Evolutionary conservation across 2,797 vertebrate species (phyloP).

Genomic region (Gobio occitaniae): DNA sequence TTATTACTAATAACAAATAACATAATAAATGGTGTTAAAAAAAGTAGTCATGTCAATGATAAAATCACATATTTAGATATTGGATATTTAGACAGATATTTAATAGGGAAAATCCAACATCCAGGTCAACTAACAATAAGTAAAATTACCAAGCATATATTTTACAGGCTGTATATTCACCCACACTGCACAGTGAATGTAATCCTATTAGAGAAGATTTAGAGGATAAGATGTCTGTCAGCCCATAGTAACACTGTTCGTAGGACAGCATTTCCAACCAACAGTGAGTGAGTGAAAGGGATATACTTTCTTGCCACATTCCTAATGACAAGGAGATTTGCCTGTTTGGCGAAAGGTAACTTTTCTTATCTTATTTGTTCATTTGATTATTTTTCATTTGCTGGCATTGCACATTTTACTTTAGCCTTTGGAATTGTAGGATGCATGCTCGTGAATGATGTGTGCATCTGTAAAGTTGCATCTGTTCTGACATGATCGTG

Average conservation of each 20-base stretch:
- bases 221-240: conserved; percentile 53
- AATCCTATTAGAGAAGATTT: conserved; percentile 63
- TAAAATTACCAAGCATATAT: not conserved
- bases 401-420: not conserved
- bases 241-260: conserved; percentile 15
- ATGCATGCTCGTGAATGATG: not conserved
- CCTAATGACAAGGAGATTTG: not conserved
- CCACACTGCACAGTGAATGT: conserved; percentile 12
- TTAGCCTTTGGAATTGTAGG: not conserved
- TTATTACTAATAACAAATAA: not conserved
- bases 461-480: not conserved
- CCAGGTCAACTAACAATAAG: not conserved
- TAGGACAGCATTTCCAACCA: conserved; percentile 20
- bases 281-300: conserved; percentile 1
- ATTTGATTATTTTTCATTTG: not conserved
- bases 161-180: conserved; percentile 17
- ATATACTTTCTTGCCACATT: not conserved
- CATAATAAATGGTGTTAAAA: not conserved
- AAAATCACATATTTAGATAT: not conserved
- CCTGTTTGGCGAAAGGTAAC: conserved; percentile 44
- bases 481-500: not conserved
- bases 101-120: not conserved
- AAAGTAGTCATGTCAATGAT: not conserved
- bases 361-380: not conserved
- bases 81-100: not conserved